phyloP scores from a whole-genome alignment of 2,888 invertebrate genomes.

The Phasia obesa region DNA sequence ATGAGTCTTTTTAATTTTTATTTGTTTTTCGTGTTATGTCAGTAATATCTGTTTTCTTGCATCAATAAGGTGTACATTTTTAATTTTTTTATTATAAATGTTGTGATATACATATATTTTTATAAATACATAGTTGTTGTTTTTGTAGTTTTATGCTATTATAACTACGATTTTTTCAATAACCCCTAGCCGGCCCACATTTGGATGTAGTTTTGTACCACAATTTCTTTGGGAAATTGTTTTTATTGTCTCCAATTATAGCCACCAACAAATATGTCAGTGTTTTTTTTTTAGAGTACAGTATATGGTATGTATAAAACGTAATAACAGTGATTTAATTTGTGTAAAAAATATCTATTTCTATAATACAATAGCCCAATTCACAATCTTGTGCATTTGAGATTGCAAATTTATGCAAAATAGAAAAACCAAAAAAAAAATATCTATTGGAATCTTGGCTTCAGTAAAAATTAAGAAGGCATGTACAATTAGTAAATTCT shows the following conservation, averaged over 20 bases:
- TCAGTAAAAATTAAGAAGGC: too few relatives aligned
- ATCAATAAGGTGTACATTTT: conserved; percentile 66
- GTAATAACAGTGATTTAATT: background rate
- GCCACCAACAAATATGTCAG: background rate
- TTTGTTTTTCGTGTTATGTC: too few relatives aligned
- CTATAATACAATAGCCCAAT: too few relatives aligned
- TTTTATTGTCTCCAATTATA: conserved; percentile 48
- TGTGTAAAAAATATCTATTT: too few relatives aligned
- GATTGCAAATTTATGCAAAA: too few relatives aligned
- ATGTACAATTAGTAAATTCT: too few relatives aligned
- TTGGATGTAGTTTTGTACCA: background rate
- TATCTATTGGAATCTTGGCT: too few relatives aligned
- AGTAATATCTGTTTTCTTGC: conserved; percentile 36
- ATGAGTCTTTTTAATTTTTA: background rate
- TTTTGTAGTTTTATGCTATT: too few relatives aligned
- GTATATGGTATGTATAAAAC: background rate
- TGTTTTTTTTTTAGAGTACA: background rate
- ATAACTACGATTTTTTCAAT: too few relatives aligned
- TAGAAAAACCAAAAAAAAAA: too few relatives aligned
- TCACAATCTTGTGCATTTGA: too few relatives aligned
- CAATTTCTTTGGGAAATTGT: conserved; percentile 49
- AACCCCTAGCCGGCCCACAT: too few relatives aligned
- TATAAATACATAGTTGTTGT: background rate
- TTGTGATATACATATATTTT: conserved; percentile 64
- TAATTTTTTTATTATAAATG: conserved; percentile 53